Base-by-base conservation (phyloP, 2,888 invertebrate genomes). In the Epinotia nisella region DNA sequence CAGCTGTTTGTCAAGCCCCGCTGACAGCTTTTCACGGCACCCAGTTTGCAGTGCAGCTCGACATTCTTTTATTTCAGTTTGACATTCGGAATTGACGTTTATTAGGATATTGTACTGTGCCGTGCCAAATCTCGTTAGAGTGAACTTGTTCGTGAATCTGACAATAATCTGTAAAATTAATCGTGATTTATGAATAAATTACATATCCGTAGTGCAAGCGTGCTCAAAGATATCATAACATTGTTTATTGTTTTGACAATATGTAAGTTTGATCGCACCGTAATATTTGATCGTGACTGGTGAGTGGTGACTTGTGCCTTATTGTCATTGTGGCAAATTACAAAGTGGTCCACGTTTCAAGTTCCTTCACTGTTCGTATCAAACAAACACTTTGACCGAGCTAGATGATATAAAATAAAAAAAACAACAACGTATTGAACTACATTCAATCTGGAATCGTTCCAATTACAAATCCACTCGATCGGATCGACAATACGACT, bases 1-100 rank as follows among this genome's bases (percentile, higher is more conserved):
- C 85, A 86, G 84, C 87, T 86, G 85, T 86, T 85, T 84, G 82
- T 84, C 83, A 80, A 80, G 80, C 71, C 75, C 75, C 66, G 71
- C 49, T 68, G 70, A 76, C 73, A 59, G 64, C 76, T 67, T 67
- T 77, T 68, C 75, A 75, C 69, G 75, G 74, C 62, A 53, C 59
- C 68, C 62, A 58, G 64, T 69, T 64, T 59, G 39, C n/a, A 62
- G 73, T 51, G 58, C 21, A 17, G 65, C 53, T 69, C 68, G 58
- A 59, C 51, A 68, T 55, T 58, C 56, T 45, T 45, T 35, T 71
- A 68, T 68, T 68, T 58, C 29, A 9, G 58, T 59, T 68, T 35
- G 41, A 73, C 24, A 69, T 64, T 69, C 49, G 35, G 51, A 66
- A 66, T 66, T 70, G 72, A 65, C 72, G 41, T 51, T 56, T 66